Evolutionary conservation across 2,888 invertebrate species (phyloP).

Genomic region (Nowickia ferox): DNA sequence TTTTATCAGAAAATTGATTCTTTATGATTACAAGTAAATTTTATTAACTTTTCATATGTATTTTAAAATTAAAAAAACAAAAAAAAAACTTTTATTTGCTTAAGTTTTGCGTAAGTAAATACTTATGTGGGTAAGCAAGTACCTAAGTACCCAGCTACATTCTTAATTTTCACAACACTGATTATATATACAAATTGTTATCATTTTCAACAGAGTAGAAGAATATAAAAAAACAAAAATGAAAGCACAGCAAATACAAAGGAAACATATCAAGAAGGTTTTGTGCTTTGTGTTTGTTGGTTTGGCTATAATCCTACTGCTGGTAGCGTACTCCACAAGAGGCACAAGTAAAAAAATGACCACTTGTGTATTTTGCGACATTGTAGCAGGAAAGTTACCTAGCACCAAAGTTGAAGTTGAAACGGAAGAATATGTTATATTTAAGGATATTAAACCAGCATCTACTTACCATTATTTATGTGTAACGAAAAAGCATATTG

Average conservation of each 20-base stretch:
- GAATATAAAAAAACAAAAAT: constrained; percentile 33
- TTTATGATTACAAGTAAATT: no score
- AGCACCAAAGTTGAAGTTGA: constrained; percentile 87
- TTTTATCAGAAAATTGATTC: no score
- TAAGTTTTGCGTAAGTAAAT: no score
- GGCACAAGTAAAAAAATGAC: constrained; percentile 50
- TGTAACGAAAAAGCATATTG: constrained; percentile 90
- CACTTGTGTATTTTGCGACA: constrained; percentile 90
- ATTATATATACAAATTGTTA: constrained; percentile 20
- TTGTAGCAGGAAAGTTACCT: constrained; percentile 85
- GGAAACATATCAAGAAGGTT: constrained; percentile 59
- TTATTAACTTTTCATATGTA: no score
- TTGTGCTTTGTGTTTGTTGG: constrained; percentile 61
- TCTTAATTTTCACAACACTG: constrained; percentile 40
- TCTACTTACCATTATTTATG: constrained; percentile 91
- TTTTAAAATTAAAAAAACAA: no score
- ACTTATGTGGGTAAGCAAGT: no score
- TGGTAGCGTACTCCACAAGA: constrained; percentile 58
- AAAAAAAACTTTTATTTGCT: no score
- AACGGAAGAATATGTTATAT: constrained; percentile 90
- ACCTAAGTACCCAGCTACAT: constrained; percentile 28
- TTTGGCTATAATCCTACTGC: constrained; percentile 58
- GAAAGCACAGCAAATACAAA: constrained; percentile 32
- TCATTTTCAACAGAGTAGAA: constrained; percentile 52
- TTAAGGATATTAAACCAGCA: constrained; percentile 93